phyloP scores from a whole-genome alignment of 2,797 vertebrate genomes.

The Cyclopterus lumpus region DNA sequence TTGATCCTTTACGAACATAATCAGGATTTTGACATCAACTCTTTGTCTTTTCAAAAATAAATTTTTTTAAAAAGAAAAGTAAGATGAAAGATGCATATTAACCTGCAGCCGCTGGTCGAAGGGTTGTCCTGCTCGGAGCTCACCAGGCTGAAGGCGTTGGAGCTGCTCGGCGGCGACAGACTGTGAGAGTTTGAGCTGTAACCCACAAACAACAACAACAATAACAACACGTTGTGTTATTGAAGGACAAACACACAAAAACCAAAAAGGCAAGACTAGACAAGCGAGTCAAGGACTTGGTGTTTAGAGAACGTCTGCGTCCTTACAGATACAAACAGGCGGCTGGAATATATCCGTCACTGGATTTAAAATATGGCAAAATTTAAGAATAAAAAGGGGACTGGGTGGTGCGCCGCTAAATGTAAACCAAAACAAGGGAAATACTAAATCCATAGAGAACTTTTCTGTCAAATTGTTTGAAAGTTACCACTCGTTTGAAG shows the following conservation, averaged over 20 bases:
- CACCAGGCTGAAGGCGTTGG: conserved; percentile 89
- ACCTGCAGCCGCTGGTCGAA: conserved; percentile 93
- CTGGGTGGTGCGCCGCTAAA: not conserved
- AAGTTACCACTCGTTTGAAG: not conserved
- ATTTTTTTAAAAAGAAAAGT: no score
- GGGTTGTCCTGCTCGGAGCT: conserved; percentile 91
- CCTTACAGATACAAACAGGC: not conserved
- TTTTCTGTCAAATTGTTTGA: not conserved
- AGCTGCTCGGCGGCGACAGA: conserved; percentile 84
- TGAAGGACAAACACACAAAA: not conserved
- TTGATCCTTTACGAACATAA: not conserved
- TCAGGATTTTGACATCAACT: no score
- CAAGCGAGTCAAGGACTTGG: conserved; percentile 27
- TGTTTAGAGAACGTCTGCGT: not conserved
- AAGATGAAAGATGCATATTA: conserved; percentile 31
- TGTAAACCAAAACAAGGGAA: not conserved
- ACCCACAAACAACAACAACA: conserved; percentile 19
- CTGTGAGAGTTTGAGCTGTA: conserved; percentile 88
- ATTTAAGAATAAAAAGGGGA: not conserved
- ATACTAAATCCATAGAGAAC: not conserved
- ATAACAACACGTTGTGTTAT: conserved; percentile 36
- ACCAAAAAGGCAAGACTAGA: conserved; percentile 34
- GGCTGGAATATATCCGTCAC: not conserved
- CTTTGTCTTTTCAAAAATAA: no score
- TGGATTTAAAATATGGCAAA: not conserved